Base-by-base conservation (phyloP, 2,113 vertebrate species). In the Pimephales promelas region DNA sequence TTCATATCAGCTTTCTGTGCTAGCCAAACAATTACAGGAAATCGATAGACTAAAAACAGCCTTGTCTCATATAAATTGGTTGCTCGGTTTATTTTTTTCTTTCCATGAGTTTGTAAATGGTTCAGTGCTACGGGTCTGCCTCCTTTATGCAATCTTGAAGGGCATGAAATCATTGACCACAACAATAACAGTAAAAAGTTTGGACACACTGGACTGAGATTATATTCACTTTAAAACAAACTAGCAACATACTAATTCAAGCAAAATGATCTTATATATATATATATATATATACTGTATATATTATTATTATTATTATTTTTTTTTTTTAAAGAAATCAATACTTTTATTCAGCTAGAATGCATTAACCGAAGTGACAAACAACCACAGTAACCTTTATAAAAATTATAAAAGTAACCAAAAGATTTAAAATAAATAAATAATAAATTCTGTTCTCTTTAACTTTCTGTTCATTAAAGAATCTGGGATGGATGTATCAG, bases 21-120 rank as follows among this genome's bases (percentile, higher is more conserved):
- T 59, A 52, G 43, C 59, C 28, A 64, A 75, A 83, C 73, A 74
- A 83, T 64, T 75, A 52, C 71, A 75, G 56, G 10, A 83, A 83
- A 75, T 83, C 81, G 10, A 64, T 83, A 54, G 28, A 45, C 26
- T 61, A 36, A 75, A 64, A 83, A 36, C 68, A n/a, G 40, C 71
- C 57, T 64, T 57, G 36, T 59, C 45, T 64, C 20, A 45, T 47
- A 59, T 82, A 31, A 73, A 57, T 34, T 24, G n/a, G 54, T 72
- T 45, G 47, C 57, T 80, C 2, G 36, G 4, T n/a, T 64, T 26
- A 10, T 61, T 43, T 0, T 0, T 14, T 45, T 47, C 3, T 28
- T 36, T 9, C 4, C 13, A 31, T 22, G 16, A 47, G 26, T 52
- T 74, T 43, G 20, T 5, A 70, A 14, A 9, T 28, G 22, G 40